Base-by-base conservation (phyloP, 2,113 vertebrate species). In the Tor tambroides region DNA sequence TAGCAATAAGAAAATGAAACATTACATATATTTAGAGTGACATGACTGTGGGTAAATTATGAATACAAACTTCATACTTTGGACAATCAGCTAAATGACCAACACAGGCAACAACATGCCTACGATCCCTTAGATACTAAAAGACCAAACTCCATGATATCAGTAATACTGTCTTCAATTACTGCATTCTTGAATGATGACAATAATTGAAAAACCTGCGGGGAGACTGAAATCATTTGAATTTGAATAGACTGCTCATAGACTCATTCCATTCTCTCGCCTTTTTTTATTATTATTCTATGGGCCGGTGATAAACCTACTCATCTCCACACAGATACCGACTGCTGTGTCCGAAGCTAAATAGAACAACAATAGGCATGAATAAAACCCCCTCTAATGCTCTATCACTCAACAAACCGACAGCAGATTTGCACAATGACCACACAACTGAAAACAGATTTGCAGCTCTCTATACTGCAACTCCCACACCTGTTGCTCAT, bases 171-270 rank as follows among this genome's bases (percentile, higher is more conserved):
- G 21, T 12, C 21, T 61, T 59, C 19, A 80, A 35, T 61, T n/a
- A 89, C 86, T 89, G 43, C 79, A 83, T 88, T 91, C 49, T 85
- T 89, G 86, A 88, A 35, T 46, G 78, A 71, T 51, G 78, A 72
- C 74, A 32, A 89, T 92, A 89, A 92, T 87, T 92, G 89, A 93
- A 92, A 93, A 91, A 30, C 1, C 4, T 86, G 80, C n/a, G 71
- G 59, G 4, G 80, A 87, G 86, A 86, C 80, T 76, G 72, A 74
- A 88, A 77, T 65, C 26, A 93, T 91, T 92, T 92, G 79, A 92
- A 93, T 93, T 91, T 91, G 90, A 92, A 92, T 91, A 69, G 80
- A 65, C 3, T 87, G 87, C 75, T 90, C 38, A 38, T 7, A 38
- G 38, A 38, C 38, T 38, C 76, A 83, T 88, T 91, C 89, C 76